phyloP scores from a whole-genome alignment of 2,113 vertebrate species.

The Puma concolor region DNA sequence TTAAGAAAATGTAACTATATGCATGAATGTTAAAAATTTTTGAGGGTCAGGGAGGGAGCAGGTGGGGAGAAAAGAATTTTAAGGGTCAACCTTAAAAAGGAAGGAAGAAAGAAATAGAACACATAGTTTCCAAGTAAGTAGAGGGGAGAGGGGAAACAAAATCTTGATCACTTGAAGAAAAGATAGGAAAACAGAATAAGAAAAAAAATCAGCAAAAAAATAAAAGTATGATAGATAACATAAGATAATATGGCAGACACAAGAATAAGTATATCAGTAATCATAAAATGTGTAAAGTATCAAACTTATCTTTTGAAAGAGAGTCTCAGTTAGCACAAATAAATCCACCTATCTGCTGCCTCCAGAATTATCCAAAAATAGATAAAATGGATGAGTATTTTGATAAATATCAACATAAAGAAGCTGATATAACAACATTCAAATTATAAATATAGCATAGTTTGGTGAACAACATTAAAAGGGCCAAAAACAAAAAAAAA shows the following conservation, averaged over 20 bases:
- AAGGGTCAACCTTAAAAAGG: conserved; percentile 16
- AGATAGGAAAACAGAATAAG: background rate
- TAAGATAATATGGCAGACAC: background rate
- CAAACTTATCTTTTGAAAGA: conserved; percentile 43
- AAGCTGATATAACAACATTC: background rate
- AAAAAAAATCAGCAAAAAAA: background rate
- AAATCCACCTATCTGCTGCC: background rate
- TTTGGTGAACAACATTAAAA: background rate
- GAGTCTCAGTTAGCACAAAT: background rate
- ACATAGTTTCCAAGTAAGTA: background rate
- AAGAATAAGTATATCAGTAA: conserved; percentile 36
- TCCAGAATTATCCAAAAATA: conserved; percentile 22
- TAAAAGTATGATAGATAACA: background rate
- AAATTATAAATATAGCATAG: conserved; percentile 23
- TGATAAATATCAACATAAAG: conserved; percentile 10
- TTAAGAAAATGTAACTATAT: background rate
- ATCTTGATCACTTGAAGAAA: background rate
- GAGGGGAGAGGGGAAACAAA: background rate
- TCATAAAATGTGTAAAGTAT: background rate
- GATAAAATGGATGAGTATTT: background rate
- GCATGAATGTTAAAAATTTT: background rate
- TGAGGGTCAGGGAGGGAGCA: no score
- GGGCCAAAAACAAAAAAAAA: background rate
- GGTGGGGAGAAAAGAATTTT: background rate
- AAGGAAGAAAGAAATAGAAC: background rate